Percentiles rank a stretch among this genome's conserved stretches.
phyloP scores from a whole-genome alignment of 2,888 invertebrate genomes.

The Cataglyphis cursor region DNA sequence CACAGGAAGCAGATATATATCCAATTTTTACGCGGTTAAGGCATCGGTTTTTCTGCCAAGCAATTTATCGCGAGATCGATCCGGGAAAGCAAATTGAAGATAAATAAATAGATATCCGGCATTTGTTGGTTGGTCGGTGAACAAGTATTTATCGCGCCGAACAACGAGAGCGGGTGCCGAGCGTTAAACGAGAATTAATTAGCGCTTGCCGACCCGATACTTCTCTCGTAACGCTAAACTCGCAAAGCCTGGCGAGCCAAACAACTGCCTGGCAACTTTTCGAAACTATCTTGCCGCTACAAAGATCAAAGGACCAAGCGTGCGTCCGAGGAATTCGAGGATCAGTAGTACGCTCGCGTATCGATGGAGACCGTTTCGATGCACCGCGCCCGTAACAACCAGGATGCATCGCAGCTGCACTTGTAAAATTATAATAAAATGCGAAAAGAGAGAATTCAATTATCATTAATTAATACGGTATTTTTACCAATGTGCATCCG shows the following conservation, averaged over 20 bases:
- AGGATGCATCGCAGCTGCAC: neutral
- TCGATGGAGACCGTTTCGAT: constrained; percentile 2
- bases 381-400: neutral
- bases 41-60: constrained; percentile 14
- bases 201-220: constrained; percentile 41
- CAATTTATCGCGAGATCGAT: constrained; percentile 20
- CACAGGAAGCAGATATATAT: neutral
- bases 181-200: constrained; percentile 57
- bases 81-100: constrained; percentile 16
- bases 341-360: constrained; percentile 31
- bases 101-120: constrained; percentile 41
- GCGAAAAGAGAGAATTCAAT: neutral
- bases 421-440: neutral
- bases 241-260: constrained; percentile 31
- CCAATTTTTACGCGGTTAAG: constrained; percentile 27
- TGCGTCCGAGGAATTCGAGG: constrained; percentile 46
- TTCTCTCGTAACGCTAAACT: constrained; percentile 49
- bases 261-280: constrained; percentile 54
- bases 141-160: constrained; percentile 44
- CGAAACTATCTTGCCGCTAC: constrained; percentile 50
- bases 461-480: neutral
- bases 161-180: constrained; percentile 7
- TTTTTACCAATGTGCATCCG: neutral
- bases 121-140: constrained; percentile 30
- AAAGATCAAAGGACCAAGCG: constrained; percentile 48